Conservation (phyloP, 1,140 invertebrate genomes). For the Eufriesea mexicana region DNA sequence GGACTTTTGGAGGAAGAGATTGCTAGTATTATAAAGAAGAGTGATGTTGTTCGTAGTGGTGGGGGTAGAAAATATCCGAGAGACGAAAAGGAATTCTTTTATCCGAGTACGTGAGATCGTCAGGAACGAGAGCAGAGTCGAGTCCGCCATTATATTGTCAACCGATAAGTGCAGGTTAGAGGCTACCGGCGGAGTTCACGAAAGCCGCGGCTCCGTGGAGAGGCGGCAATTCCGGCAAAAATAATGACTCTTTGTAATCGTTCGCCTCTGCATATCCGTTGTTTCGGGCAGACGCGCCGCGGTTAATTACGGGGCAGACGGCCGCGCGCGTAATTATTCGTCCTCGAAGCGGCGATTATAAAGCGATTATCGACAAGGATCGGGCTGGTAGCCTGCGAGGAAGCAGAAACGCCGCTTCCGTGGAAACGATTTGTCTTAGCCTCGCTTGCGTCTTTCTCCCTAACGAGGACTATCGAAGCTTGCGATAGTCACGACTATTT, state of each 20-base stretch:
- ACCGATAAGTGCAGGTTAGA: slow-evolving; percentile 51
- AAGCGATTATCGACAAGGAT: slow-evolving; percentile 71
- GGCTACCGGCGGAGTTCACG: slow-evolving; percentile 14
- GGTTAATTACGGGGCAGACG: slow-evolving; percentile 58
- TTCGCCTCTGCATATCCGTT: slow-evolving; percentile 52
- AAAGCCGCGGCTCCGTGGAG: not conserved
- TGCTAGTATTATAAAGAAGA: not conserved
- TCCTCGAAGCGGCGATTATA: slow-evolving; percentile 71
- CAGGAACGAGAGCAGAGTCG: not conserved
- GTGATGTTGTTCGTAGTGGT: no score
- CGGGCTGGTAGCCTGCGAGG: slow-evolving; percentile 34
- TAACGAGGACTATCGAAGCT: not conserved
- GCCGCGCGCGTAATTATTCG: slow-evolving; percentile 70
- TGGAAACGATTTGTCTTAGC: slow-evolving; percentile 28
- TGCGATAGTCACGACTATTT: not conserved
- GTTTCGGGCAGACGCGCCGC: slow-evolving; percentile 54
- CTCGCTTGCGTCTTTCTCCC: not conserved
- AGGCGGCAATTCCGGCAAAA: slow-evolving; percentile 18
- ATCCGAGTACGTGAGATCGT: not conserved
- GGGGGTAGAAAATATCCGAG: not conserved
- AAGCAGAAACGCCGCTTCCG: slow-evolving; percentile 39
- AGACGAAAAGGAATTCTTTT: not conserved
- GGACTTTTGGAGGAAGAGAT: not conserved
- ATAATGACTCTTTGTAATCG: slow-evolving; percentile 55
- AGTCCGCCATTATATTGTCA: slow-evolving; percentile 37